Evolutionary conservation across 2,888 invertebrate genomes (phyloP).

Genomic region (Marasmarcha lunaedactyla): DNA sequence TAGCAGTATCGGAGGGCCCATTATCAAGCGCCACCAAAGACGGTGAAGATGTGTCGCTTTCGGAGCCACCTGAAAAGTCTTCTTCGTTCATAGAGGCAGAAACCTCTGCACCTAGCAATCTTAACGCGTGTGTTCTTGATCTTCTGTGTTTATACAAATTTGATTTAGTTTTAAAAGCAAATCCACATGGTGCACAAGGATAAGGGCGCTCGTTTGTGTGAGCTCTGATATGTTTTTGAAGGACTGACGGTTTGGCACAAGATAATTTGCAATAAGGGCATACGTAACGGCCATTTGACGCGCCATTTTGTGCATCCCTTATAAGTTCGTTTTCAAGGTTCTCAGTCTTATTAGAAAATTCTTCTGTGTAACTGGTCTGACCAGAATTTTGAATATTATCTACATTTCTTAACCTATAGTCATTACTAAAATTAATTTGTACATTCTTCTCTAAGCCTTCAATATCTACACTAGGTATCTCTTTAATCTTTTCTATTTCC

Average conservation of each 20-base stretch:
- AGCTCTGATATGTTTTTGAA: slow-evolving; percentile 93
- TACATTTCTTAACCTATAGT: slow-evolving; percentile 60
- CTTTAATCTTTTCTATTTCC: slow-evolving; percentile 59
- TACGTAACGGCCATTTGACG: slow-evolving; percentile 76
- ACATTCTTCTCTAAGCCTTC: slow-evolving; percentile 51
- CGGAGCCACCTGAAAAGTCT: slow-evolving; percentile 69
- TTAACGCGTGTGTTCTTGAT: slow-evolving; percentile 78
- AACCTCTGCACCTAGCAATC: slow-evolving; percentile 72
- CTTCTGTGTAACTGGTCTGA: slow-evolving; percentile 65
- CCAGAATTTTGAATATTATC: slow-evolving; percentile 62
- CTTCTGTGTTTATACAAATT: slow-evolving; percentile 92
- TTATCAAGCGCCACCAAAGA: slow-evolving; percentile 48
- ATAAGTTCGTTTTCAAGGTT: slow-evolving; percentile 65
- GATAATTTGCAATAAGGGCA: slow-evolving; percentile 90
- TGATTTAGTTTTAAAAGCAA: slow-evolving; percentile 94
- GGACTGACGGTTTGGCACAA: slow-evolving; percentile 93
- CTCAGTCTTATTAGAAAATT: slow-evolving; percentile 68
- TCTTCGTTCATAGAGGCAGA: slow-evolving; percentile 66
- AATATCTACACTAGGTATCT: slow-evolving; percentile 29
- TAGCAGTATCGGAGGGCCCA: slow-evolving; percentile 52
- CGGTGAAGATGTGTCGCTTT: slow-evolving; percentile 67
- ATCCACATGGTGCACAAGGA: slow-evolving; percentile 89
- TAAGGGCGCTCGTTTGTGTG: slow-evolving; percentile 94
- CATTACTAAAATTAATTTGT: slow-evolving; percentile 66
- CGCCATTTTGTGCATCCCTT: slow-evolving; percentile 54